These are phyloP conservation scores for Limosa lapponica DNA, from an alignment of 2,797 vertebrate species.

Conservation along the genomic window DNA sequence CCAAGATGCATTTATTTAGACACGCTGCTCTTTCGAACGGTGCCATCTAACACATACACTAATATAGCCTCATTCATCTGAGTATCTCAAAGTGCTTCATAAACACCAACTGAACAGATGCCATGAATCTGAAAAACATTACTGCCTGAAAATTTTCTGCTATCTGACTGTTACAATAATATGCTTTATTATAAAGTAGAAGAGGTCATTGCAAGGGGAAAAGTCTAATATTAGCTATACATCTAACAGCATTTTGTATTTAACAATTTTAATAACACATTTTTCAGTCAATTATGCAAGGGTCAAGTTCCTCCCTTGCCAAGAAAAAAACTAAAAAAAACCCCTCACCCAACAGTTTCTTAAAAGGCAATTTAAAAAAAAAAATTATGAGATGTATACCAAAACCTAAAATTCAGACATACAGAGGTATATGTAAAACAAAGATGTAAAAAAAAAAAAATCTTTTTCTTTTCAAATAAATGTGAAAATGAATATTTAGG, in stretches of 20 bases:
- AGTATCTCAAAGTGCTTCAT: conserved; percentile 5
- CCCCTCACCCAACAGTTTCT: fast-evolving
- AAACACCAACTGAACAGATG: conserved; percentile 34
- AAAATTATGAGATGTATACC: not conserved
- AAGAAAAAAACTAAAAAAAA: not conserved
- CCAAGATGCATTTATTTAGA: conserved; percentile 9
- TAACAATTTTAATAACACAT: not conserved
- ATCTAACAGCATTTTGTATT: not conserved
- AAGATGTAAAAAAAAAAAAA: not conserved
- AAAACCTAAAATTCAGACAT: not conserved
- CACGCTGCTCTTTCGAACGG: not conserved
- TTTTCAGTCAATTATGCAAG: not conserved
- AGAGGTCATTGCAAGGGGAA: not conserved
- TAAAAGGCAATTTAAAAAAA: not conserved
- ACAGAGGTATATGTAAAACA: not conserved
- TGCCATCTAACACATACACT: not conserved
- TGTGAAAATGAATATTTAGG: not conserved
- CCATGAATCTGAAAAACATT: conserved; percentile 12
- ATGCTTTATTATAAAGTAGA: not conserved
- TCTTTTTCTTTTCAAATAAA: not conserved
- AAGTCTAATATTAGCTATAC: not conserved
- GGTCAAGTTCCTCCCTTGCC: not conserved
- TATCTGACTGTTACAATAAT: conserved; percentile 9
- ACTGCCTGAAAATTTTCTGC: conserved; percentile 25
- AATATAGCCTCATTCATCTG: conserved; percentile 9